Evolutionary conservation across 2,888 invertebrate genomes (phyloP).

Genomic region (Pollenia amentaria): DNA sequence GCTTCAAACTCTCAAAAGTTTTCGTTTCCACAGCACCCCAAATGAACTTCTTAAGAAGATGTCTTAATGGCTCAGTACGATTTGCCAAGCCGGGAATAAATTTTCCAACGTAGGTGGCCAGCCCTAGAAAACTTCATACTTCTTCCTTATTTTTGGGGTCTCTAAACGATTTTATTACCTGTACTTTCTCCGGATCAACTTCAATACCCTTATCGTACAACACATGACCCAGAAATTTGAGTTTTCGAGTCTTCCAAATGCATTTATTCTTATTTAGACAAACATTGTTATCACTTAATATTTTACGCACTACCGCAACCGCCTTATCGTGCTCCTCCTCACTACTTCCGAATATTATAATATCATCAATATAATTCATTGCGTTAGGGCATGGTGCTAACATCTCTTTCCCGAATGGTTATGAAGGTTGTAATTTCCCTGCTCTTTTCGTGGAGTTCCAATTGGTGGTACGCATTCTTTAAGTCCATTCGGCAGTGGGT

Average conservation of each 20-base stretch:
- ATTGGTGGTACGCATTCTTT: constrained; percentile 77
- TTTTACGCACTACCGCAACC: constrained; percentile 74
- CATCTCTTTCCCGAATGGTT: constrained; percentile 75
- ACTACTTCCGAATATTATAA: constrained; percentile 75
- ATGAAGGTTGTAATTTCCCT: constrained; percentile 71
- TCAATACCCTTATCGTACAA: constrained; percentile 74
- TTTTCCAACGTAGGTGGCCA: constrained; percentile 80
- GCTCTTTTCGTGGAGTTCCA: constrained; percentile 72
- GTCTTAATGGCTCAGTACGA: constrained; percentile 77
- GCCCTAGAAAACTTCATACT: constrained; percentile 79
- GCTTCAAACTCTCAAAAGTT: constrained; percentile 77
- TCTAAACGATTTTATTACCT: constrained; percentile 75
- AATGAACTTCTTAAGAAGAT: constrained; percentile 76
- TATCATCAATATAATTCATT: constrained; percentile 76
- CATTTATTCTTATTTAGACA: constrained; percentile 78
- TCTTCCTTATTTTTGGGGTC: constrained; percentile 77
- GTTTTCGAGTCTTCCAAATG: constrained; percentile 58
- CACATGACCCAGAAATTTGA: constrained; percentile 77
- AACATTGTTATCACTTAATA: constrained; percentile 75
- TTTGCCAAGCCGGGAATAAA: constrained; percentile 76
- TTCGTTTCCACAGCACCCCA: constrained; percentile 77
- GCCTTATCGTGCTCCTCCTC: constrained; percentile 77
- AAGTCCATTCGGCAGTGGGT: constrained; percentile 77
- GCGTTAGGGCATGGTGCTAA: constrained; percentile 77
- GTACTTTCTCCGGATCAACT: constrained; percentile 74